phyloP scores from a whole-genome alignment of 2,113 vertebrate species.

The Tautogolabrus adspersus region DNA sequence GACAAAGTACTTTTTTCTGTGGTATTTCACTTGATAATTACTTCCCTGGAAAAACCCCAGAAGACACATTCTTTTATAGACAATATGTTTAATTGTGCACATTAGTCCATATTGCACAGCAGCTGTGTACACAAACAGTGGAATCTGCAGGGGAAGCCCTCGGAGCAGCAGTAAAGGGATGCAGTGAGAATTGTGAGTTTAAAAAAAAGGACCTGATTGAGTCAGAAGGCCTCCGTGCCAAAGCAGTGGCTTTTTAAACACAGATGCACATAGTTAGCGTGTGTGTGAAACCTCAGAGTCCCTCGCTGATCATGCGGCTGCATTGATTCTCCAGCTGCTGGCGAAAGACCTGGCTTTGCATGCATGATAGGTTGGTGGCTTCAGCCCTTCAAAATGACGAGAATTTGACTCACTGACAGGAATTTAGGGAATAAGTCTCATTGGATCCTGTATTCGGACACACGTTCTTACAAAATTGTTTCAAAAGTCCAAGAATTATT shows the following conservation, averaged over 20 bases:
- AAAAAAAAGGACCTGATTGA: constrained; percentile 51
- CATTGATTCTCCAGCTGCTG: constrained; percentile 60
- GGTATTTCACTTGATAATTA: constrained; percentile 81
- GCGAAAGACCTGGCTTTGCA: constrained; percentile 39
- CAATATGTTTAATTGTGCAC: constrained; percentile 85
- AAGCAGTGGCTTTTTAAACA: constrained; percentile 70
- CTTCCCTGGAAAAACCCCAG: constrained; percentile 81
- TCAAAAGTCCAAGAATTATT: constrained; percentile 13
- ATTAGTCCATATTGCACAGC: constrained; percentile 79
- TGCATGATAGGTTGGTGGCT: constrained; percentile 48
- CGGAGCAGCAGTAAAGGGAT: constrained; percentile 67
- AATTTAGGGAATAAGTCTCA: constrained; percentile 18
- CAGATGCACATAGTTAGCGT: constrained; percentile 72
- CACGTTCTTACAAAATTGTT: constrained; percentile 1
- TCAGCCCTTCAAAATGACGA: constrained; percentile 33
- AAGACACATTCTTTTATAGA: constrained; percentile 80
- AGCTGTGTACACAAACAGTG: constrained; percentile 86
- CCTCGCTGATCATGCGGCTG: constrained; percentile 44
- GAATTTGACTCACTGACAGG: constrained; percentile 49
- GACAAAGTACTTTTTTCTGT: constrained; percentile 69
- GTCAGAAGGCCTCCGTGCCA: constrained; percentile 62
- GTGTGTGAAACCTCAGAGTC: constrained; percentile 61
- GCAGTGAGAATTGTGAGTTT: constrained; percentile 56
- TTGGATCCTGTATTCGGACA: background rate
- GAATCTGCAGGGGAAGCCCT: constrained; percentile 78